phyloP scores from a whole-genome alignment of 2,113 vertebrate genomes.

The Ondatra zibethicus region DNA sequence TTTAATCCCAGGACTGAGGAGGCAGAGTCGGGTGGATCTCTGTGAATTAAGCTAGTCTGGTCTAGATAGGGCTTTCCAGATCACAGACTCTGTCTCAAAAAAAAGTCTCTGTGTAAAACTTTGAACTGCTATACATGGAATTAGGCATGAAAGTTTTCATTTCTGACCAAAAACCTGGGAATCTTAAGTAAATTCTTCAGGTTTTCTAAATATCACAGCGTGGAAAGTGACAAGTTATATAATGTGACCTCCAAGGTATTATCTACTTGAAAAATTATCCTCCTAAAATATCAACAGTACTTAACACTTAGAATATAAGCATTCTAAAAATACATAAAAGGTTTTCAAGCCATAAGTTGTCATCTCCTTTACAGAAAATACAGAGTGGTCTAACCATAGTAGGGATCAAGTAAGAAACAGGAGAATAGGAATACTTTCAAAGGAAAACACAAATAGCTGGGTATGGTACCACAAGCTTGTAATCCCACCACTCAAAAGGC shows the following conservation, averaged over 20 bases:
- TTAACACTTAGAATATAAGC: conserved; percentile 40
- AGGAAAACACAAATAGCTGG: not conserved
- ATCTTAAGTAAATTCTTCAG: conserved; percentile 26
- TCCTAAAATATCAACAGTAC: conserved; percentile 46
- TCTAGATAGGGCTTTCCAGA: not conserved
- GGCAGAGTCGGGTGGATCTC: not conserved
- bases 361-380: conserved; percentile 17
- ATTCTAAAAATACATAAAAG: conserved; percentile 39
- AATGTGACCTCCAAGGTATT: conserved; percentile 5
- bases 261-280: conserved; percentile 38
- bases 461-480: not conserved
- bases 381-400: conserved; percentile 36
- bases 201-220: conserved; percentile 16
- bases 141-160: conserved; percentile 27
- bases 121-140: conserved; percentile 2
- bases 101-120: not conserved
- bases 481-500: not conserved
- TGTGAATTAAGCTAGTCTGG: not conserved
- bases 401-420: not conserved
- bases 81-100: not conserved
- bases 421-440: conserved; percentile 42
- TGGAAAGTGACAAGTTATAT: conserved; percentile 41
- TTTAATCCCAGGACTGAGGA: not conserved
- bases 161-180: conserved; percentile 35
- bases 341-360: conserved; percentile 38